Base-by-base conservation (phyloP, 2,797 vertebrate genomes). In the Enteromius unitaeniatus region DNA sequence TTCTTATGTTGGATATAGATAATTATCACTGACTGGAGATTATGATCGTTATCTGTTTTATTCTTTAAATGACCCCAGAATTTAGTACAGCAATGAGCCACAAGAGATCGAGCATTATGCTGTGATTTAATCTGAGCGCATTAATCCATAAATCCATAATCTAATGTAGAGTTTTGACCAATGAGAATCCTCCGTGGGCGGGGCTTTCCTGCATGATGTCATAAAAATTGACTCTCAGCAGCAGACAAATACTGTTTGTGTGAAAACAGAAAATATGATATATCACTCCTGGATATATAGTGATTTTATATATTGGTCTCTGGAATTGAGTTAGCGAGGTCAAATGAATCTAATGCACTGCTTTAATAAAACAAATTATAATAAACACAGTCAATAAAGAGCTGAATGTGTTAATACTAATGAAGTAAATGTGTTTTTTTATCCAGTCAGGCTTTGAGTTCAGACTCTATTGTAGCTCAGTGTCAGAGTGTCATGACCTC, bases 1-100 rank as follows among this genome's bases (percentile, higher is more conserved):
- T 67, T 68, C 28, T 34, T 17, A 79, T 37, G 6, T 51, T 51
- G 60, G 69, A 31, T 45, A 8, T 21, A 72, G 51, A 72, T 81
- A 13, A 81, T 60, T 19, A 58, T 60, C 51, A 14, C 26, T 65
- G 76, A 78, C 42, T 49, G 15, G 76, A 65, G 26, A 78, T 65
- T 47, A 65, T 9, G 26, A 65, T 47, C 60, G 34, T 49, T 65
- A 65, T 78, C 21, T 34, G 10, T 65, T 49, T 13, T n/a, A 14
- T 47, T 78, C 26, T 78, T 65, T 65, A 6, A 31, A 21, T 47
- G 19, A 65, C 26, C 40, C 6, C 55, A 64, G 40, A 47, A 17
- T 76, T 58, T 26, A 60, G 42, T 42, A 60, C 15, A 26, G 34
- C 21, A 42, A 45, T 26, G 21, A 13, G 28, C 49, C 49, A 74